A percentile compares a stretch with the other conserved stretches of the same genome.
phyloP scores from a whole-genome alignment of 2,797 vertebrate species.

The Halcyon badia region DNA sequence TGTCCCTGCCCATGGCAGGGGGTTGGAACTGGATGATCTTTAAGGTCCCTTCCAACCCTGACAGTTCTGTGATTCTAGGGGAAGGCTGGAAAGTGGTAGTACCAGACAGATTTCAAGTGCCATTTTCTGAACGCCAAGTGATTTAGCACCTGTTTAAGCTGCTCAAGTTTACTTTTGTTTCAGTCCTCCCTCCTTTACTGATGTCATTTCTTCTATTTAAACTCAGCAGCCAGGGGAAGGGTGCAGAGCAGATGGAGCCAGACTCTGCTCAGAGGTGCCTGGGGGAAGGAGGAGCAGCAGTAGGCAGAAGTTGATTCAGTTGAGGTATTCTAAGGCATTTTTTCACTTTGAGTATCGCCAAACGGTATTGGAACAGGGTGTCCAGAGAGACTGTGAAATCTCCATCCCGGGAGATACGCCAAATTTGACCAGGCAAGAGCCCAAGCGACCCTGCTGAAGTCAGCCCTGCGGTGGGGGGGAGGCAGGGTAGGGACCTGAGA shows the following conservation, averaged over 20 bases:
- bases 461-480: not conserved
- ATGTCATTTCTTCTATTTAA: not conserved
- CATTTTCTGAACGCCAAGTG: not conserved
- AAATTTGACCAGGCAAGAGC: not conserved
- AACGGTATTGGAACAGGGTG: not conserved
- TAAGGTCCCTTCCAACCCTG: too few species aligned
- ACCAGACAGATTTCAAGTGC: not conserved
- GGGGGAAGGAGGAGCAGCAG: not conserved
- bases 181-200: not conserved
- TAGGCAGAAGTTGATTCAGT: not conserved
- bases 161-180: not conserved
- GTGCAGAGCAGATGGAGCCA: not conserved
- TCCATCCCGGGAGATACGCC: not conserved
- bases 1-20: too few species aligned
- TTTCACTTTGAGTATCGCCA: not conserved
- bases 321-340: not conserved
- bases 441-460: not conserved
- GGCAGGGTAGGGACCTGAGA: not conserved
- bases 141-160: not conserved
- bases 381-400: not conserved
- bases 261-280: not conserved
- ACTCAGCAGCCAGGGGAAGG: not conserved
- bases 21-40: too few species aligned
- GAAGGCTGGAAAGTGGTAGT: not conserved
- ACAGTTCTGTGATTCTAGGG: too few species aligned